Evolutionary conservation across 2,888 invertebrate species (phyloP), one percentile per base, ranked within the genome.

Genomic region (Atethmia centrago): DNA sequence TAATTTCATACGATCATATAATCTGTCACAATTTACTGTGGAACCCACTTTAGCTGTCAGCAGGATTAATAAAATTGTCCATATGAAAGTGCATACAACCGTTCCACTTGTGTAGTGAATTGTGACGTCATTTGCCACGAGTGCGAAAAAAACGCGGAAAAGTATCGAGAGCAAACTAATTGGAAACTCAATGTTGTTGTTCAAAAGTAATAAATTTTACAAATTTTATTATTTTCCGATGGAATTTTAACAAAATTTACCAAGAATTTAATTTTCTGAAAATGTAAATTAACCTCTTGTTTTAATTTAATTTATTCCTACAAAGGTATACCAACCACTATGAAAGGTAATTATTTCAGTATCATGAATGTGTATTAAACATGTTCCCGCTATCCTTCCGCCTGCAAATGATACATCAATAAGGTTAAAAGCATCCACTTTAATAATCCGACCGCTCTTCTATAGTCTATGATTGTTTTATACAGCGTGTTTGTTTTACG

Each of bases 371-470:
- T 62, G 9, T 65, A 19, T 58, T 40, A 67, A 61, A 72, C 25
- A 49, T 56, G 67, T 69, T 49, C 21, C 71, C 21, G 40, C 40
- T 51, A 74, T 59, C 49, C 49, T 31, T 53, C 59, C 8, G 45
- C 25, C 55, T 55, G 56, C 51, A 71, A 80, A 77, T 76, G 53
- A 64, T 75, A 91, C 88, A 89, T 88, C 89, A 90, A 89, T 90
- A 88, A 90, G 85, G 87, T 89, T 89, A 80, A 92, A 92, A 92
- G 91, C 89, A 86, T 87, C 87, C 77, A 84, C 81, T 79, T 85
- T 80, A 85, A 88, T 86, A 87, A 76, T 77, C 70, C 73, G 12
- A 82, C 76, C 74, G 61, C 74, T 71, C 40, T 25, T 71, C 28
- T 67, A n/a, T n/a, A 47, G 28, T 76, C 14, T 67, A 71, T 71